Percentiles rank a stretch among this genome's conserved stretches.
These are phyloP conservation scores for Limnephilus rhombicus DNA, from an alignment of 2,888 invertebrate species.

Conservation along the genomic window DNA sequence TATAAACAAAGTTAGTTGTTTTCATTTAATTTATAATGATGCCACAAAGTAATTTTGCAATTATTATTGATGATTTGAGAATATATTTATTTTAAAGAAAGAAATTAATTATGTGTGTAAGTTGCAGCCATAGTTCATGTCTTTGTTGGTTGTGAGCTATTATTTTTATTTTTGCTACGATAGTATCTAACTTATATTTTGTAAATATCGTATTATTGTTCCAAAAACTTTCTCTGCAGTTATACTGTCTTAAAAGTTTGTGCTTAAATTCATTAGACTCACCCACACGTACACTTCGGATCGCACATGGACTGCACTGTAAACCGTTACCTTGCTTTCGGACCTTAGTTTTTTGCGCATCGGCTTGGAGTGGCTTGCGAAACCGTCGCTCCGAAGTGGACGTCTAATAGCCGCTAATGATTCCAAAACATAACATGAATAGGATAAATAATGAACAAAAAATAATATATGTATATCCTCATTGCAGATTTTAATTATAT, in stretches of 20 bases:
- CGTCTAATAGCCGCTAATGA: background rate
- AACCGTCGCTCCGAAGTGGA: too few species aligned
- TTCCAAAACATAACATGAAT: background rate
- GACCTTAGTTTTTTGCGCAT: too few species aligned
- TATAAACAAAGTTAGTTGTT: too few species aligned
- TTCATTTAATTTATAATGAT: too few species aligned
- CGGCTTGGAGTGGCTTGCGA: too few species aligned
- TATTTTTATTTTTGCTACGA: background rate
- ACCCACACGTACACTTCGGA: too few species aligned
- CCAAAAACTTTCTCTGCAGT: background rate
- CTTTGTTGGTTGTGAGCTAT: constrained; percentile 39
- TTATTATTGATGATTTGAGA: background rate
- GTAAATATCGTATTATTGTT: background rate
- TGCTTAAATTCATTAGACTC: background rate
- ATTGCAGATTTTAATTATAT: background rate
- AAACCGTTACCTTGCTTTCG: too few species aligned
- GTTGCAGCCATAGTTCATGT: constrained; percentile 31
- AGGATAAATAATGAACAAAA: background rate
- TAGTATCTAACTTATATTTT: background rate
- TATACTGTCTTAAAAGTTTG: background rate
- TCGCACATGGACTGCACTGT: too few species aligned
- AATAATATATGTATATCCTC: background rate
- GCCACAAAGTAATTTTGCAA: too few species aligned
- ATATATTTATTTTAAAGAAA: constrained; percentile 27
- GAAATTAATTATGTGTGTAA: constrained; percentile 13